A percentile compares a stretch with the other conserved stretches of the same genome.
Evolutionary conservation across 2,888 invertebrate species (phyloP).

Genomic region (Sthenelais limicola): DNA sequence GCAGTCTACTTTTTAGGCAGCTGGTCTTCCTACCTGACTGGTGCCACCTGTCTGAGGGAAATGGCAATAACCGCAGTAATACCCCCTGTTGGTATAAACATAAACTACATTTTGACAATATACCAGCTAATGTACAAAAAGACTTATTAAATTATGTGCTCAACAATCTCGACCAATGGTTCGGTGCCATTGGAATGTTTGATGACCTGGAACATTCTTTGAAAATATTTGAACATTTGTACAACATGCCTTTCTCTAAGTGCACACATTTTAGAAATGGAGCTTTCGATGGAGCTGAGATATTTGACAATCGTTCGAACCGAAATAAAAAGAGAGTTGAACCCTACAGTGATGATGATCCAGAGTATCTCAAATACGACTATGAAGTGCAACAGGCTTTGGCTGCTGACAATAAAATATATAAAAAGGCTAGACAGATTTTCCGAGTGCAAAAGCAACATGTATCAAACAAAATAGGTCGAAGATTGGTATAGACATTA

Average conservation of each 20-base stretch:
- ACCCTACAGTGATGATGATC: constrained; percentile 39
- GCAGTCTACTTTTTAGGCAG: constrained; percentile 49
- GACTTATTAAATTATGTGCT: constrained; percentile 46
- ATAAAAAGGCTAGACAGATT: constrained; percentile 49
- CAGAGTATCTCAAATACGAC: constrained; percentile 46
- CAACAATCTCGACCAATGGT: constrained; percentile 50
- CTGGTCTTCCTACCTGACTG: constrained; percentile 44
- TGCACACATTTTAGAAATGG: constrained; percentile 36
- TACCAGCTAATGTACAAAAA: neutral
- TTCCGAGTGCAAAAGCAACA: constrained; percentile 50
- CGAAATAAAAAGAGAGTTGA: constrained; percentile 24
- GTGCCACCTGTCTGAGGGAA: constrained; percentile 45
- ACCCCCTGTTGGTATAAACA: constrained; percentile 51
- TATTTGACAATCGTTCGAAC: constrained; percentile 40
- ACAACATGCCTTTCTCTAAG: constrained; percentile 47
- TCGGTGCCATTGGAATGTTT: constrained; percentile 47
- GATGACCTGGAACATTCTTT: constrained; percentile 44
- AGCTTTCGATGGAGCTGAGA: neutral
- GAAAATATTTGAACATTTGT: constrained; percentile 50
- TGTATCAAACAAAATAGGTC: constrained; percentile 34
- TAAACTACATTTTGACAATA: constrained; percentile 41
- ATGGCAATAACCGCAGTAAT: constrained; percentile 25
- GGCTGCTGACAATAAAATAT: constrained; percentile 48
- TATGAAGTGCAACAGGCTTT: constrained; percentile 46
- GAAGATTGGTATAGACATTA: constrained; percentile 3